Conservation (phyloP, 2,113 vertebrate genomes). For the Gobio gobio region DNA sequence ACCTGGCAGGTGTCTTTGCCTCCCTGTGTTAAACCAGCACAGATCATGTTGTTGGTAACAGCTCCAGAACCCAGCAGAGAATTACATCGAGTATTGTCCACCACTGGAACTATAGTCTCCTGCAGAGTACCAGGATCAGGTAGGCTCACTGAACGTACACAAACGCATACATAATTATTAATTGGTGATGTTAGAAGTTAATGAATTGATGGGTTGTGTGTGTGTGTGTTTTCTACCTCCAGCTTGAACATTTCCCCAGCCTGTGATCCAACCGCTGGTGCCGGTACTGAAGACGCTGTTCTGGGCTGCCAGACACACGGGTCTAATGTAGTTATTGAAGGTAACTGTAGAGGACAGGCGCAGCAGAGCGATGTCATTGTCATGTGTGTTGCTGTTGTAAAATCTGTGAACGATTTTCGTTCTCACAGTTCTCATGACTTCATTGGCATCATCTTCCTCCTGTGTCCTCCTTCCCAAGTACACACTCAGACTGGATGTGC, state of each 20-base stretch:
- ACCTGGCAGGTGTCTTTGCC: conserved; percentile 52
- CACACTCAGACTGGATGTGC: neutral
- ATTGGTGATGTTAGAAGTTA: neutral
- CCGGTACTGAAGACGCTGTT: conserved; percentile 54
- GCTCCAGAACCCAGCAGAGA: neutral
- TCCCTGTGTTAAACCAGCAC: conserved; percentile 43
- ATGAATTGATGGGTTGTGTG: neutral
- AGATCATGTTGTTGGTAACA: conserved; percentile 52
- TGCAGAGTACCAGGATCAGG: conserved; percentile 40
- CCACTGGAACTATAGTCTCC: conserved; percentile 22
- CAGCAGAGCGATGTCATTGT: conserved; percentile 78
- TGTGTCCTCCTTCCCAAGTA: conserved; percentile 51
- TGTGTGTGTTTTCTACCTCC: conserved; percentile 21
- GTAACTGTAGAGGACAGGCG: conserved; percentile 57
- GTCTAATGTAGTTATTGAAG: conserved; percentile 57
- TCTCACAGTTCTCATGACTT: neutral
- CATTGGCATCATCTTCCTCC: neutral
- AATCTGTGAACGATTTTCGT: conserved; percentile 54
- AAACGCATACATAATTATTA: neutral
- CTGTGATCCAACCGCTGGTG: conserved; percentile 62
- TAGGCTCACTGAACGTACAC: conserved; percentile 8
- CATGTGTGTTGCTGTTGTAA: conserved; percentile 39
- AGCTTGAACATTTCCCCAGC: conserved; percentile 68
- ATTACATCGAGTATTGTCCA: neutral
- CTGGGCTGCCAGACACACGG: conserved; percentile 75